Evolutionary conservation across 23 tunicate species (phyloP), one percentile per base, ranked within the genome.

Genomic region (Corella eumyota): DNA sequence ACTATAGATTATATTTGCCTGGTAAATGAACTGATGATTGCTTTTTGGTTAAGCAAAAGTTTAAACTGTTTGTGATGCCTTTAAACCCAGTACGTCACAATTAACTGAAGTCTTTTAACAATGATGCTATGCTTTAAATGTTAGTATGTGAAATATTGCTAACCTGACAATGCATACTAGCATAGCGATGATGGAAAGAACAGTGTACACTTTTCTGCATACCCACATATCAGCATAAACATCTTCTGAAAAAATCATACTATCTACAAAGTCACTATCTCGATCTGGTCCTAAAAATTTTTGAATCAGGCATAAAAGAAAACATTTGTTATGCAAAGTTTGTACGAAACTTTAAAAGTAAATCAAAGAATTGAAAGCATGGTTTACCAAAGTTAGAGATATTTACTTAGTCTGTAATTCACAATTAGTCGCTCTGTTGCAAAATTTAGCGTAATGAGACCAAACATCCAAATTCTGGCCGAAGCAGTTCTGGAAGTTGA

Each of bases 381-480:
- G 15, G 11, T 40, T 40, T 11, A 11, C 11, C 48, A 11, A 40
- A 9, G 48, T 11, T 40, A 40, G 48, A 15, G 13, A 40, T 21
- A 30, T 23, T 32, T 34, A 69, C 80, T 78, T 25, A 84, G 25
- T 48, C 69, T 69, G 30, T 69, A 64, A 25, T 70, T 48, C 31
- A 58, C 67, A 32, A 84, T 44, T 2, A 50, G 35, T 51, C 75
- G 52, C 57, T 84, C 94, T 25, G 83, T 69, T 13, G 59, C 6
- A 56, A 79, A 80, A 45, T 84, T 84, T 29, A 84, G 4, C 34
- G 80, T 75, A 27, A 84, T 50, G 2, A 84, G 46, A 57, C 64
- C 46, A 54, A 68, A 84, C 4, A 84, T 40, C 83, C 94, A 84
- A 32, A 84, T 33, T 45, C 94, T 61, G 2, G 94, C 83, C 1